Evolutionary conservation across 2,113 vertebrate species (phyloP).

Genomic region (Pteropus alecto): DNA sequence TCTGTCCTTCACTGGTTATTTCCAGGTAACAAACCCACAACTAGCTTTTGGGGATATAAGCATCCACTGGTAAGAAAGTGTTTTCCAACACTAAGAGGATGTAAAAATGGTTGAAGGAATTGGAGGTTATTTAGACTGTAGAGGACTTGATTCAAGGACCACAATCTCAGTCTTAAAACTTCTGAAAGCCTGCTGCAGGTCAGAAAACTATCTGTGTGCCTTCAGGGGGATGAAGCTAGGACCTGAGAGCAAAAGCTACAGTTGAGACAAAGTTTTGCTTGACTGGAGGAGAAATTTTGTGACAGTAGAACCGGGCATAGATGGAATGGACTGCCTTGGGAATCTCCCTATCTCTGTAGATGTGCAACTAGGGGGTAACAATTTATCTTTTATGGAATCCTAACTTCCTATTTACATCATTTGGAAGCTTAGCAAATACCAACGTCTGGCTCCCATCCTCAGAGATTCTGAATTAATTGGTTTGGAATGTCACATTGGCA

Average conservation of each 20-base stretch:
- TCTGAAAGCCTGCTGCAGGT: neutral
- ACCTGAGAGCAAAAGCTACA: neutral
- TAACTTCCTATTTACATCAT: neutral
- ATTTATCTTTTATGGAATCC: neutral
- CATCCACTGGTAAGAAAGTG: neutral
- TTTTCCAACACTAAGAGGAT: neutral
- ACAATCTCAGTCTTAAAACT: neutral
- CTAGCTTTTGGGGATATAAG: neutral
- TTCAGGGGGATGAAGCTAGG: neutral
- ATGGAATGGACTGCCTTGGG: neutral
- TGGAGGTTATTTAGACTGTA: neutral
- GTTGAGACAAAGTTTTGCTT: neutral
- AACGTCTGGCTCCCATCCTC: neutral
- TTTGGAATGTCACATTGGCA: neutral
- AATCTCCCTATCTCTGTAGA: neutral
- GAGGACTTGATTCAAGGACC: neutral
- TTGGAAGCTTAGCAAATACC: neutral
- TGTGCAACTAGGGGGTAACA: neutral
- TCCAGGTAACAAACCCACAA: neutral
- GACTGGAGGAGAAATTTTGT: neutral
- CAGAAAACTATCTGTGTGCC: neutral
- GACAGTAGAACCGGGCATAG: neutral
- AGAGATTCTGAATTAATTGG: neutral
- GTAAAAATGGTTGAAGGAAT: neutral
- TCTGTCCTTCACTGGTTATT: neutral